phyloP scores from a whole-genome alignment of 2,797 vertebrate genomes.

The Lacerta viridis region DNA sequence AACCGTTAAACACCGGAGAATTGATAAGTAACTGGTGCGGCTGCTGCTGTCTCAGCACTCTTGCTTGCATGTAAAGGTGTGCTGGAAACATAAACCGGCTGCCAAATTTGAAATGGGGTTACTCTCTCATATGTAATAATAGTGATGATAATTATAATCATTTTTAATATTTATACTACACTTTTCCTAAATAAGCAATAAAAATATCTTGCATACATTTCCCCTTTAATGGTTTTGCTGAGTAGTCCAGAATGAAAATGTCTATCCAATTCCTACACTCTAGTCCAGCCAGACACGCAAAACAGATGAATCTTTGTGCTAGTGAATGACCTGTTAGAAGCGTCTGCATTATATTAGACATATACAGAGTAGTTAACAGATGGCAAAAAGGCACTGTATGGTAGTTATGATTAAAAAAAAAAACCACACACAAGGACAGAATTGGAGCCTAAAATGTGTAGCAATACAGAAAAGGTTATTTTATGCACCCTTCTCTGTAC shows the following conservation, averaged over 20 bases:
- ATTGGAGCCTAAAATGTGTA: constrained; percentile 40
- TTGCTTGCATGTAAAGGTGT: constrained; percentile 42
- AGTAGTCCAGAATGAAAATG: neutral
- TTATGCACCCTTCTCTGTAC: neutral
- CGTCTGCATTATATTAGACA: constrained; percentile 26
- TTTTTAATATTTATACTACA: constrained; percentile 16
- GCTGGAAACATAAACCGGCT: constrained; percentile 42
- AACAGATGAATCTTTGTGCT: constrained; percentile 21
- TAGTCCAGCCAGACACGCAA: constrained; percentile 6
- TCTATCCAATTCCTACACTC: neutral
- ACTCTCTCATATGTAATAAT: constrained; percentile 39
- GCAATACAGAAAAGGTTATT: constrained; percentile 30
- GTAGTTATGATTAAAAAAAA: constrained; percentile 39
- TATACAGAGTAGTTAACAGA: accelerated
- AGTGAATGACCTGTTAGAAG: constrained; percentile 15
- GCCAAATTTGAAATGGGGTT: constrained; percentile 51
- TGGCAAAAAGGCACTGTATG: neutral
- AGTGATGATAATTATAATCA: neutral
- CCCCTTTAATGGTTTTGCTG: neutral
- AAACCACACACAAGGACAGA: constrained; percentile 17
- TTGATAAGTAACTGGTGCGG: constrained; percentile 38
- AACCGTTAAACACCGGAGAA: constrained; percentile 65
- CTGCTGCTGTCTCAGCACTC: constrained; percentile 41
- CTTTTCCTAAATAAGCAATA: constrained; percentile 1
- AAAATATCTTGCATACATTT: neutral